Evolutionary conservation across 2,797 vertebrate genomes (phyloP).

Genomic region (Sebastes taczanowskii): DNA sequence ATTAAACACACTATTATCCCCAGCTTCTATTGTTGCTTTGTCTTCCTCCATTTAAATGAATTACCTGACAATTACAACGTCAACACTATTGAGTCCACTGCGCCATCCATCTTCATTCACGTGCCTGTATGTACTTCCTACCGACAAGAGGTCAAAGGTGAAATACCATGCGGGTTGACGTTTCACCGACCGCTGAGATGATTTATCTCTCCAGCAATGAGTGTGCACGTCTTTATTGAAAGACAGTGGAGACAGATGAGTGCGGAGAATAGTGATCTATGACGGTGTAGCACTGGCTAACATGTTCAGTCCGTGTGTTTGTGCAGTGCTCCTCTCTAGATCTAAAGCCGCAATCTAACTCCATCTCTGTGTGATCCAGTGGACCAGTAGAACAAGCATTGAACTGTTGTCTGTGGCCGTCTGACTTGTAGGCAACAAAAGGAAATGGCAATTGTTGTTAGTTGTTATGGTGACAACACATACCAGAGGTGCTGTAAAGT

Average conservation of each 20-base stretch:
- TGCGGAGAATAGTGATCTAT: background rate
- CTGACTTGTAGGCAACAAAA: background rate
- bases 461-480: background rate
- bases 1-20: background rate
- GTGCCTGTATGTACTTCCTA: background rate
- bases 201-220: constrained; percentile 35
- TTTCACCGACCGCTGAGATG: constrained; percentile 22
- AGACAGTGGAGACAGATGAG: constrained; percentile 31
- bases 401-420: accelerated
- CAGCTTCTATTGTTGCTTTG: background rate
- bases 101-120: constrained; percentile 56
- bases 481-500: accelerated
- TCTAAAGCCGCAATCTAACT: no score
- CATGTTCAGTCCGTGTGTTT: constrained; percentile 16
- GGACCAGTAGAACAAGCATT: background rate
- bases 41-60: constrained; percentile 3
- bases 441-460: background rate
- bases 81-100: background rate
- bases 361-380: no score
- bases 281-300: background rate
- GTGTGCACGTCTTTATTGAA: background rate
- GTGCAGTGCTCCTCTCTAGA: background rate
- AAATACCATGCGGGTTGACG: constrained; percentile 47
- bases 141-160: constrained; percentile 56
- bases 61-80: constrained; percentile 14